Base-by-base conservation (phyloP, 1,140 invertebrate genomes). In the Aethina tumida region DNA sequence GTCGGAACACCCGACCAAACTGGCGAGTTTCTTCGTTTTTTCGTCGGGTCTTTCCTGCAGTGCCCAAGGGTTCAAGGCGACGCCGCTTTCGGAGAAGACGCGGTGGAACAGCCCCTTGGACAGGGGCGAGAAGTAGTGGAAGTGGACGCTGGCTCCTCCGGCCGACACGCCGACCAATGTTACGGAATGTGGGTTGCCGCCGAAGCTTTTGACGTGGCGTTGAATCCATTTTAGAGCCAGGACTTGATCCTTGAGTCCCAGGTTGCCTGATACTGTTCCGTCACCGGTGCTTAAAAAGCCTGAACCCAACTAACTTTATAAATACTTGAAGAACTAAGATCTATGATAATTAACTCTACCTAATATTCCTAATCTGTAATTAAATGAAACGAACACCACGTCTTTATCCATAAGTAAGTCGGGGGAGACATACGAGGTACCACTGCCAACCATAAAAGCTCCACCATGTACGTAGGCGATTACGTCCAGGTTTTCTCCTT, bases 61-160 rank as follows among this genome's bases (percentile, higher is more conserved):
- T 0, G 79, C 71, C 86, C 81, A 92, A 2, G 73, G 73, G 47
- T 70, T 63, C 1, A 86, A 60, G 3, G 76, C 74, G 8, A 78
- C 78, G 0, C 87, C 88, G 53, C 84, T 89, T 62, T 81, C 73
- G 0, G 86, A 77, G 26, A 89, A 77, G 3, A 79, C 84, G 35
- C 75, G 68, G 55, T 74, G 57, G 50, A 82, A 78, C 20, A 81
- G 57, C 43, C n/a, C n/a, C 59, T 63, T 65, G 4, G 70, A 63
- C 48, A 65, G 52, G 3, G 67, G 66, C 13, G 71, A 73, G n/a
- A 74, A 32, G 28, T 69, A 52, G 50, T 83, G 79, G 54, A 76
- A 70, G 47, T 73, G 69, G 4, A 71, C 68, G 35, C 68, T 71
- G 2, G 60, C 66, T 27, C 63, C 71, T 18, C 70, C 72, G 2